Percentiles rank a stretch among this genome's conserved stretches.
Evolutionary conservation across 2,113 vertebrate genomes (phyloP).

Genomic region (Catagonus wagneri): DNA sequence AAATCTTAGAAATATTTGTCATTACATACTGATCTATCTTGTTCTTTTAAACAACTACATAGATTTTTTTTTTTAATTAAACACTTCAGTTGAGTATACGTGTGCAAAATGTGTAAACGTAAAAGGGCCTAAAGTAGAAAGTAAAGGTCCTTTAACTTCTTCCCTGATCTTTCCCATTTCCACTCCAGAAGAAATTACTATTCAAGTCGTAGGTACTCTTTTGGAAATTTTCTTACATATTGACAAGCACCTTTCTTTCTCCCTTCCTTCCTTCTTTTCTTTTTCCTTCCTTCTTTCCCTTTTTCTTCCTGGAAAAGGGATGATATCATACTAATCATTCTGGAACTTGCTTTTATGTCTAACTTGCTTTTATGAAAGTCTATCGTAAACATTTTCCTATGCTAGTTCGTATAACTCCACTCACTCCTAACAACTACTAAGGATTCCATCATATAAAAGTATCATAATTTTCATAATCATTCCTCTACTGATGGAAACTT

Average conservation of each 20-base stretch:
- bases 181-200: neutral
- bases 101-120: neutral
- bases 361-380: neutral
- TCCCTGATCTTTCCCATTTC: neutral
- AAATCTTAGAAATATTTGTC: neutral
- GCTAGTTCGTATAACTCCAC: neutral
- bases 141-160: neutral
- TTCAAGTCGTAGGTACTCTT: neutral
- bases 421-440: neutral
- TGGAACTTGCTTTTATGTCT: slow-evolving; percentile 30
- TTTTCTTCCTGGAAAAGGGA: neutral
- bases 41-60: neutral
- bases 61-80: neutral
- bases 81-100: neutral
- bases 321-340: neutral
- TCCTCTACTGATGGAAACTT: neutral
- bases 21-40: neutral
- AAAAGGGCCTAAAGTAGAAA: neutral
- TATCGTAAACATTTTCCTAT: neutral
- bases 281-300: neutral
- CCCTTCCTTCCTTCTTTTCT: neutral
- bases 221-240: neutral
- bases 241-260: neutral
- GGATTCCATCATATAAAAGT: neutral
- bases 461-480: neutral